Base-by-base conservation (phyloP, 2,113 vertebrate species). In the Oryzias javanicus region DNA sequence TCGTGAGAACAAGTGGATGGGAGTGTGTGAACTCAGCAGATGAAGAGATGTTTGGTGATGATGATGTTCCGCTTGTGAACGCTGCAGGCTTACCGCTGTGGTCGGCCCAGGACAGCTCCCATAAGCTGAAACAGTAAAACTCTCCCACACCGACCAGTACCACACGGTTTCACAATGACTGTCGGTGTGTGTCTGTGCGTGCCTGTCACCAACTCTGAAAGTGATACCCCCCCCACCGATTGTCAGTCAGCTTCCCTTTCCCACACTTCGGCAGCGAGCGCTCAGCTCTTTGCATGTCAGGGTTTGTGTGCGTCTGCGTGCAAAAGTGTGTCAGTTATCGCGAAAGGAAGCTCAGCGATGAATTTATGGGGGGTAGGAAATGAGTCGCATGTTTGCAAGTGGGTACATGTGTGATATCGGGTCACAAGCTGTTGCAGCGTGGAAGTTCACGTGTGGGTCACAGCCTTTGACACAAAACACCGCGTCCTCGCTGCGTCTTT, bases 101-200 rank as follows among this genome's bases (percentile, higher is more conserved):
- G 72, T 79, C 49, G 52, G 57, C 69, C 50, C 27, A 63, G 22
- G 16, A 55, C 63, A 24, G 24, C 56, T 68, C 60, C 53, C 56
- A 60, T 85, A 76, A 84, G 79, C 70, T 85, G 82, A 66, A 63
- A 80, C 85, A 79, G 71, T 84, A 74, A 46, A 42, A 60, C 61
- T 50, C 61, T 63, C 67, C 57, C 56, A 78, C 78, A 65, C 67
- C 55, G 64, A 45, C 64, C 53, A 48, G 61, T 70, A 73, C 66
- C 35, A 5, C 73, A 55, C 12, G 0, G 57, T 89, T 87, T 89
- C 84, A 77, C 56, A 74, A 78, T 86, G 80, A 86, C 70, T 82
- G 66, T 20, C 44, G 3, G 53, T 67, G 71, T 64, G 64, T 66
- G 58, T 48, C 18, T 70, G 63, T 69, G 24, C 12, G 42, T 57